A percentile compares a stretch with the other conserved stretches of the same genome.
Evolutionary conservation across 2,113 vertebrate genomes (phyloP).

Genomic region (Lophotis ruficrista): DNA sequence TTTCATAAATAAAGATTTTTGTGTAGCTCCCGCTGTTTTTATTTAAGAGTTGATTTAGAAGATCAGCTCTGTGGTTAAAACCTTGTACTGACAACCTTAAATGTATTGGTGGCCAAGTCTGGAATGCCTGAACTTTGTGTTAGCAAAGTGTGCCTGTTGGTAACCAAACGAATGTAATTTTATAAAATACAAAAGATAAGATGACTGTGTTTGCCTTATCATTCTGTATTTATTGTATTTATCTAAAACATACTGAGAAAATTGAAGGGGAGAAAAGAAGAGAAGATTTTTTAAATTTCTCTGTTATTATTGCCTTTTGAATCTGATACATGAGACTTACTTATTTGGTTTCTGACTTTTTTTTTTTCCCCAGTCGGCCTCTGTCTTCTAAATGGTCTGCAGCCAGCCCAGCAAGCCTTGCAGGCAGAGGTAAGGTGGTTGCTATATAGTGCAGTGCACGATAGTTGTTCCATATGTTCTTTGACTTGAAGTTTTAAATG

Average conservation of each 20-base stretch:
- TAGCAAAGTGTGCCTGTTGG: not conserved
- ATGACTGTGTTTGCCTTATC: not conserved
- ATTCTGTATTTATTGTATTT: not conserved
- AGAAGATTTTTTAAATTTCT: not conserved
- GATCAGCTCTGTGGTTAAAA: not conserved
- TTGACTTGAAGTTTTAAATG: not conserved
- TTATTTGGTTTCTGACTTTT: not conserved
- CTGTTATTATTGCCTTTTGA: not conserved
- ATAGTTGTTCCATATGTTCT: not conserved
- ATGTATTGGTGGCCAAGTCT: not conserved
- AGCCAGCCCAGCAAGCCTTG: slow-evolving; percentile 74
- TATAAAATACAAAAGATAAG: not conserved
- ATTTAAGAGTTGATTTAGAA: not conserved
- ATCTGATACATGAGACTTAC: not conserved
- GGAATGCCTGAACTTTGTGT: not conserved
- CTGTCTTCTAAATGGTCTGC: slow-evolving; percentile 92
- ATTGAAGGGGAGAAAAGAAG: not conserved
- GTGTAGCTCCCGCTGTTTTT: not conserved
- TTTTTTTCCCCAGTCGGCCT: slow-evolving; percentile 82
- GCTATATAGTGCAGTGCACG: not conserved
- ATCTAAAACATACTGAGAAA: not conserved
- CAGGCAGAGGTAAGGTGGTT: slow-evolving; percentile 84
- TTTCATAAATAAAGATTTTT: not conserved
- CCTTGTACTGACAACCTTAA: not conserved
- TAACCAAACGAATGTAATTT: not conserved